These are phyloP conservation scores for Tinea pellionella DNA, from an alignment of 2,888 invertebrate genomes.

Conservation along the genomic window DNA sequence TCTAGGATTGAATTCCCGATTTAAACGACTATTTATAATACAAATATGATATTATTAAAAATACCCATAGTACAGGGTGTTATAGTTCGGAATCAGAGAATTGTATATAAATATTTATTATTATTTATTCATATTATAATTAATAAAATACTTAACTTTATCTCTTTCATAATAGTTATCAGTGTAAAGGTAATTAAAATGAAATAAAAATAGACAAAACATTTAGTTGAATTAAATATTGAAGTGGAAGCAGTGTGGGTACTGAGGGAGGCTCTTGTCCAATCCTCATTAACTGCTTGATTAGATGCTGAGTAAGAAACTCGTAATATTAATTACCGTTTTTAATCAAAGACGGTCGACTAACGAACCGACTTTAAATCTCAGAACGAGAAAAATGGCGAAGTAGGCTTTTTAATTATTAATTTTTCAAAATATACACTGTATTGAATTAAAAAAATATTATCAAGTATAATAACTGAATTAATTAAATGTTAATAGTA, in stretches of 20 bases:
- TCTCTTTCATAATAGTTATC: too few relatives aligned
- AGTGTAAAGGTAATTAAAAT: conserved; percentile 25
- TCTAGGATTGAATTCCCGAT: too few relatives aligned
- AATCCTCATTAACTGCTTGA: conserved; percentile 61
- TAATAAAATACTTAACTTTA: too few relatives aligned
- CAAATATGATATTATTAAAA: too few relatives aligned
- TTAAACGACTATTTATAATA: too few relatives aligned
- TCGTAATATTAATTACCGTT: conserved; percentile 61
- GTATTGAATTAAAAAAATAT: not conserved
- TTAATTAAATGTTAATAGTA: too few relatives aligned
- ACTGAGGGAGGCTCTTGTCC: not conserved
- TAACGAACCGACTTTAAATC: conserved; percentile 7
- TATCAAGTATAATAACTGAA: too few relatives aligned
- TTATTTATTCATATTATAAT: too few relatives aligned
- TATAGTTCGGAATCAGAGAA: too few relatives aligned
- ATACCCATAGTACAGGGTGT: too few relatives aligned
- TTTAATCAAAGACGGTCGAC: conserved; percentile 44
- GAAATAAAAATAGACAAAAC: conserved; percentile 27
- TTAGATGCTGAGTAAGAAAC: conserved; percentile 55
- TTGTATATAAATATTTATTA: too few relatives aligned
- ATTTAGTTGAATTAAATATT: conserved; percentile 16
- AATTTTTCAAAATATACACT: not conserved
- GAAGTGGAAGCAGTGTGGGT: conserved; percentile 11
- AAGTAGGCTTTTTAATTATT: not conserved
- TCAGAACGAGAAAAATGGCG: not conserved